Percentiles rank a stretch among this genome's conserved stretches.
phyloP scores from a whole-genome alignment of 2,113 vertebrate genomes.

The Chrysochloris asiatica region DNA sequence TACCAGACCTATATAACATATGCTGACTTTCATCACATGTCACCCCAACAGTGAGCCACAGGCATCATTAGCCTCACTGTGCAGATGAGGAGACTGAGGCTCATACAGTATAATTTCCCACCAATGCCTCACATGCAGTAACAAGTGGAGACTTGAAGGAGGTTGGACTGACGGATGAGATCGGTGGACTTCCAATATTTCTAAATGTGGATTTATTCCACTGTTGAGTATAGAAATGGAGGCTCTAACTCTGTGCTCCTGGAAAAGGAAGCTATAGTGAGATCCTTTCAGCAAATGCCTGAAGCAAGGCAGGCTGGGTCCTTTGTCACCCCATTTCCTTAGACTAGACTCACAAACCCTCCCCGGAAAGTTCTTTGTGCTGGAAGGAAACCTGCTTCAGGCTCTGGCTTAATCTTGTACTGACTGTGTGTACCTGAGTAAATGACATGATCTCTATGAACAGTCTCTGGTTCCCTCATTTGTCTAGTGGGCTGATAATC shows the following conservation, averaged over 20 bases:
- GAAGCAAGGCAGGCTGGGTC: background rate
- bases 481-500: background rate
- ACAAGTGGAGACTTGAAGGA: background rate
- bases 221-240: background rate
- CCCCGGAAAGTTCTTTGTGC: too few relatives aligned
- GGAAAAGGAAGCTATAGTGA: background rate
- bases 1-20: too few relatives aligned
- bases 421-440: fast-evolving
- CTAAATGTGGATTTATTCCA: background rate
- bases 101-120: background rate
- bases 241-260: background rate
- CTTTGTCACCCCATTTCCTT: too few relatives aligned
- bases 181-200: background rate
- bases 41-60: too few relatives aligned
- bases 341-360: too few relatives aligned
- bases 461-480: background rate
- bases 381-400: background rate
- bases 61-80: background rate
- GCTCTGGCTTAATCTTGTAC: background rate
- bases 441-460: background rate
- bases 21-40: too few relatives aligned
- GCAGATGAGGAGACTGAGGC: background rate
- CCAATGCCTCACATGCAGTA: background rate
- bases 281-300: background rate
- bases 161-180: too few relatives aligned